A percentile compares a stretch with the other conserved stretches of the same genome.
phyloP scores from a whole-genome alignment of 2,888 invertebrate genomes.

The Cantharis rustica region DNA sequence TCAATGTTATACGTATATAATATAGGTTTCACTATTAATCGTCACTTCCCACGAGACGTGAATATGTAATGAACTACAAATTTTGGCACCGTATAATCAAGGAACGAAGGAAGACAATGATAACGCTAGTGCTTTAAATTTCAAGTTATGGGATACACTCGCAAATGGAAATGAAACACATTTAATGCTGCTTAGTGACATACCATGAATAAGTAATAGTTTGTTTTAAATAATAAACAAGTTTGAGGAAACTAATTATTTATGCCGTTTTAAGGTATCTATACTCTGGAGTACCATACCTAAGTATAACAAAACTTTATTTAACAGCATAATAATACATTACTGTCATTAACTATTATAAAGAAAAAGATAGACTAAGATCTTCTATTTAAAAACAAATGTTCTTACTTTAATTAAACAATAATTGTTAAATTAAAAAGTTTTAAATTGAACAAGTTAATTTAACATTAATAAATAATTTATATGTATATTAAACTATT shows the following conservation, averaged over 20 bases:
- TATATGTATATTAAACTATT: too few relatives aligned
- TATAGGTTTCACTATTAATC: constrained; percentile 21
- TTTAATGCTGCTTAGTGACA: constrained; percentile 19
- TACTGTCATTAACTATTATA: not conserved
- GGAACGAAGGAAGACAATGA: constrained; percentile 9
- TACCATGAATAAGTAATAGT: constrained; percentile 23
- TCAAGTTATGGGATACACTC: constrained; percentile 19
- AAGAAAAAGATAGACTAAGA: not conserved
- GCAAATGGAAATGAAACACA: constrained; percentile 23
- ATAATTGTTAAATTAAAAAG: too few relatives aligned
- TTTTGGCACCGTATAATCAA: constrained; percentile 24
- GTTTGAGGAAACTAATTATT: not conserved
- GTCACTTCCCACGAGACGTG: constrained; percentile 15
- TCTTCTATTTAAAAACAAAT: not conserved
- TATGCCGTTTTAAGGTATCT: not conserved
- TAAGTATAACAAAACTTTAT: not conserved
- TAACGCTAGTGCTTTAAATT: constrained; percentile 18
- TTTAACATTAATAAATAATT: too few relatives aligned
- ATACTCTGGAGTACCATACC: not conserved
- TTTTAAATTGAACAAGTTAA: too few relatives aligned
- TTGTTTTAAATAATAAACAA: constrained; percentile 11
- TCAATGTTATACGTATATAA: constrained; percentile 5
- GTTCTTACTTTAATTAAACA: too few relatives aligned
- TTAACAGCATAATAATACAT: not conserved
- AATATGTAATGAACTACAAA: constrained; percentile 22